A percentile compares a stretch with the other conserved stretches of the same genome.
Conservation (phyloP, 2,888 invertebrate species). For the Stenolophus ochropezus region DNA sequence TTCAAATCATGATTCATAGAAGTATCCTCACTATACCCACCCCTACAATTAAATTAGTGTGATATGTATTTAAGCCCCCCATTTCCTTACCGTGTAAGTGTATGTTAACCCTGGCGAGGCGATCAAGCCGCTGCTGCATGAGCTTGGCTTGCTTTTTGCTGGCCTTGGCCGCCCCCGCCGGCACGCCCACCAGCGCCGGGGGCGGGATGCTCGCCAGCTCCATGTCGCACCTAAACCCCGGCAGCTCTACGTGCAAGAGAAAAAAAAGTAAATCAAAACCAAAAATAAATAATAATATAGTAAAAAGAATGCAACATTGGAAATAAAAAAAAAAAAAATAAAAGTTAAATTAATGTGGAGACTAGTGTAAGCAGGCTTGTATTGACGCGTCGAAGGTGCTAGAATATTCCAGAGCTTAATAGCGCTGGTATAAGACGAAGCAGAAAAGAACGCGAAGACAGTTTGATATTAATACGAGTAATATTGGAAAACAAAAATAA, state of each 20-base stretch:
- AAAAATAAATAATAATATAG: constrained; percentile 44
- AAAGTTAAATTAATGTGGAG: not conserved
- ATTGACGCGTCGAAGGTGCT: not conserved
- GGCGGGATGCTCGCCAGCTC: constrained; percentile 71
- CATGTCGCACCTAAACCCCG: constrained; percentile 77
- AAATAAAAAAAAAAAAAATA: not conserved
- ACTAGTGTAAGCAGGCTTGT: not conserved
- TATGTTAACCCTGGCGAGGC: constrained; percentile 86
- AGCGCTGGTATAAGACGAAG: too few species aligned
- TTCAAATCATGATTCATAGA: too few species aligned
- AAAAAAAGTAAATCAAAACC: constrained; percentile 63
- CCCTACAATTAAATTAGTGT: too few species aligned
- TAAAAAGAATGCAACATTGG: constrained; percentile 30
- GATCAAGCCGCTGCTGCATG: constrained; percentile 83
- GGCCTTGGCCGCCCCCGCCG: constrained; percentile 74
- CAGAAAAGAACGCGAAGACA: too few species aligned
- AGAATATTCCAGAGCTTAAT: too few species aligned
- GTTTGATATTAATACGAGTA: too few species aligned
- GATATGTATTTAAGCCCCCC: too few species aligned
- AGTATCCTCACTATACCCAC: too few species aligned
- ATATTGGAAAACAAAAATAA: too few species aligned
- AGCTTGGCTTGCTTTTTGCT: constrained; percentile 82
- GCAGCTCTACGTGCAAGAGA: constrained; percentile 74
- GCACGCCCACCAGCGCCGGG: constrained; percentile 75
- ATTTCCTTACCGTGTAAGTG: constrained; percentile 85